Evolutionary conservation across 2,113 vertebrate genomes (phyloP), one percentile per base, ranked within the genome.

Genomic region (Anhinga anhinga): DNA sequence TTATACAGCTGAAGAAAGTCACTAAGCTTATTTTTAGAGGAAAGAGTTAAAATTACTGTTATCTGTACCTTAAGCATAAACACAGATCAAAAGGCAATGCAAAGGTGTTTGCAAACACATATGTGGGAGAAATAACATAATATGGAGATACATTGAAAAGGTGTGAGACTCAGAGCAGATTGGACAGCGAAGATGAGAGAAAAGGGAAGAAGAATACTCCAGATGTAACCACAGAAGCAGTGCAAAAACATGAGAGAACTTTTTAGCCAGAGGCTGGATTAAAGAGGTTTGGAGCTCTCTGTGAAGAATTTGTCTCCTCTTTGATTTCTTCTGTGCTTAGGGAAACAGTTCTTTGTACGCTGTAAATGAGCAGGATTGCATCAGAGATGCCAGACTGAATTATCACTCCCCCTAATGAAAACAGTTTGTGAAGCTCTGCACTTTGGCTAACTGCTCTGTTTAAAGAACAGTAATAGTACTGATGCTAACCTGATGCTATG

Each of bases 331-430:
- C 81, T 69, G 34, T 85, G 78, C 53, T 90, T 82, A 61, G 65
- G 13, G 56, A 93, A 93, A 87, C 23, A 53, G 45, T 36, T 65
- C 20, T 82, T 79, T 52, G 71, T 83, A 53, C 1, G 2, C 21
- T 95, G 49, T 58, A 95, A 96, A 92, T 77, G 42, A 86, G 53
- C 12, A 91, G 66, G 42, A 77, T 92, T 92, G 82, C 71, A 90
- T 70, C 62, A 94, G 74, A 92, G 77, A 92, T 74, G 42, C 45
- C 66, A 95, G 73, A 62, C 42, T 73, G 53, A 80, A 32, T 86
- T 93, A 86, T 82, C 79, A 38, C 53, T 96, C 25, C 25, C 7
- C 5, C 16, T 77, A 83, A 81, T 45, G 34, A 88, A 92, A 91
- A 80, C 34, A 38, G 36, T 69, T 80, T 14, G 36, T 42, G 62